These are phyloP conservation scores for Oncorhynchus mykiss DNA, from an alignment of 2,113 vertebrate genomes.

Conservation along the genomic window DNA sequence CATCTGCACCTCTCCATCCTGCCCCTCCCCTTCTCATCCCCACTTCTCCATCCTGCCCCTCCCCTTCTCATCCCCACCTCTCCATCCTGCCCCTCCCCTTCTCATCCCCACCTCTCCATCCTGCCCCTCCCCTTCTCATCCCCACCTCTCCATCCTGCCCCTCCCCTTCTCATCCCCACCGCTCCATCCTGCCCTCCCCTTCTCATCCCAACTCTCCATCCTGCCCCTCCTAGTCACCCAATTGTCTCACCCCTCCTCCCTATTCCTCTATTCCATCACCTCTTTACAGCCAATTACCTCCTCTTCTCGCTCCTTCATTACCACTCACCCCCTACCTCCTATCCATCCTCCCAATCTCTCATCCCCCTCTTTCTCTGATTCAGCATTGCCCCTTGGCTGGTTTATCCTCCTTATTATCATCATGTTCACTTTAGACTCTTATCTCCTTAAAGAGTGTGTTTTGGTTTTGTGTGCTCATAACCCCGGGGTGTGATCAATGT, in stretches of 20 bases:
- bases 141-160: neutral
- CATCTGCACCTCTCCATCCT: conserved; percentile 12
- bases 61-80: conserved; percentile 27
- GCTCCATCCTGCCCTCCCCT: conserved; percentile 10
- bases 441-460: conserved; percentile 67
- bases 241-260: neutral
- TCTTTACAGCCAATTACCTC: neutral
- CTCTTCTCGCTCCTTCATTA: neutral
- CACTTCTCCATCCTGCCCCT: neutral
- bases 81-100: conserved; percentile 14
- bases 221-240: neutral
- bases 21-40: conserved; percentile 35
- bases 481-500: conserved; percentile 59
- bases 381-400: conserved; percentile 46
- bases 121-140: conserved; percentile 35
- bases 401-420: conserved; percentile 56
- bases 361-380: conserved; percentile 40
- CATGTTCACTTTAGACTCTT: conserved; percentile 60
- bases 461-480: conserved; percentile 66
- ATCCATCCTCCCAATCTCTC: conserved; percentile 3
- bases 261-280: conserved; percentile 32
- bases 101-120: conserved; percentile 21
- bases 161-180: conserved; percentile 36
- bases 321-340: neutral
- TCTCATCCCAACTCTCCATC: conserved; percentile 24